These are phyloP conservation scores for Sebastes iracundus DNA, from an alignment of 2,797 vertebrate genomes.

Conservation along the genomic window DNA sequence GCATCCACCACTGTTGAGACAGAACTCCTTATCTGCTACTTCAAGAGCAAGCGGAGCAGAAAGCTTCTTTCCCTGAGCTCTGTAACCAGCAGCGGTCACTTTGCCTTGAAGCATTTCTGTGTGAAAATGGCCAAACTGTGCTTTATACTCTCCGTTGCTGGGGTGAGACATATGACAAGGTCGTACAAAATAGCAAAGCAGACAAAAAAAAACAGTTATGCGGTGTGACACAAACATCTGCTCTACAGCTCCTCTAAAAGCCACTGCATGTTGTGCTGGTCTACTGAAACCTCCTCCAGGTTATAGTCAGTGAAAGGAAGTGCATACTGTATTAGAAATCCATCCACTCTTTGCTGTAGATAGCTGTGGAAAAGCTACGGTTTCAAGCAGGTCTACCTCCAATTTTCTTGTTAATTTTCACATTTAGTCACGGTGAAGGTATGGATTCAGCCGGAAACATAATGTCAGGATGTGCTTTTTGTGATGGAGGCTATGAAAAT, in stretches of 20 bases:
- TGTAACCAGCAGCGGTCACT: neutral
- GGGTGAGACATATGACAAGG: neutral
- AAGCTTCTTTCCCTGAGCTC: neutral
- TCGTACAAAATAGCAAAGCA: neutral
- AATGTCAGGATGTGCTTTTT: neutral
- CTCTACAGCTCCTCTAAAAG: neutral
- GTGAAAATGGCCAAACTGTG: slow-evolving; percentile 11
- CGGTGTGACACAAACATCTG: slow-evolving; percentile 7
- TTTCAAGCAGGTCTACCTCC: neutral
- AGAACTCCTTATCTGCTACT: slow-evolving; percentile 26
- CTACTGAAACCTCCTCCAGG: neutral
- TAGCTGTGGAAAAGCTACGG: neutral
- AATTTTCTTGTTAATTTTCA: neutral
- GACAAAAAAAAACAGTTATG: neutral
- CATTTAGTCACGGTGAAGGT: neutral
- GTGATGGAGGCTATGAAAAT: neutral
- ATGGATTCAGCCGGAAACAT: neutral
- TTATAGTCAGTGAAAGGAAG: neutral
- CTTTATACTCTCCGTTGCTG: neutral
- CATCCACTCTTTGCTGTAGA: neutral
- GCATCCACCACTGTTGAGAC: slow-evolving; percentile 22
- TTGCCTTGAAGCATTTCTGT: slow-evolving; percentile 1
- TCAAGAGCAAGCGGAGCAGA: slow-evolving; percentile 9
- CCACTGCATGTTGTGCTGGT: neutral
- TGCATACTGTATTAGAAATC: neutral